Evolutionary conservation across 1,140 invertebrate species (phyloP), one percentile per base, ranked within the genome.

Genomic region (Trichoplusia ni): DNA sequence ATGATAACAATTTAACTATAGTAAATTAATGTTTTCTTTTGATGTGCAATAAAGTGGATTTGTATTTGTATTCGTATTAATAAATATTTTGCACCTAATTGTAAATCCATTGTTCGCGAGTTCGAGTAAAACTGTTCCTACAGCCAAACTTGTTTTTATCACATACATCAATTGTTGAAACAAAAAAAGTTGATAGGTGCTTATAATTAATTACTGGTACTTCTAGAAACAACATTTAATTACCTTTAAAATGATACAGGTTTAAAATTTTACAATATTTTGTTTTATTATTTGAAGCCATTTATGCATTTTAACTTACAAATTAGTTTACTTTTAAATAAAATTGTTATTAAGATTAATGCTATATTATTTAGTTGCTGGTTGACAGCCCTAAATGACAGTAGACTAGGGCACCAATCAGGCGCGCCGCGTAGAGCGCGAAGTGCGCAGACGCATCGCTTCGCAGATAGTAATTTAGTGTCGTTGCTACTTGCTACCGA

Each of bases 401-500:
- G 18, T 25, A 49, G 42, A 58, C 51, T 71, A 70, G 72, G 70
- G 53, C 66, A 71, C 70, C 67, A 77, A 77, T 78, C 78, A 77
- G 67, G 73, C 67, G 66, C 51, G 59, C 40, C 47, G 38, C 33
- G 37, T 65, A 51, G 46, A 44, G 54, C 38, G 38, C 38, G 54
- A 58, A 44, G n/a, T 63, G 72, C 73, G 74, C 73, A 64, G 67
- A 71, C 76, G 74, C 81, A 70, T 77, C 74, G 67, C 58, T 62
- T 62, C 61, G 77, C 72, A 73, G 69, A 68, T 79, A 78, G 85
- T 71, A 84, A 86, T 86, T 84, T 84, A 74, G 78, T 73, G 82
- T 85, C 78, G 78, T 88, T 84, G 82, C 81, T 84, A 86, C 83
- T 88, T 81, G 81, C 81, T 82, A 82, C 80, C 72, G 70, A 67